A percentile compares a stretch with the other conserved stretches of the same genome.
Evolutionary conservation across 2,113 vertebrate genomes (phyloP).

Genomic region (Polypterus bichir): DNA sequence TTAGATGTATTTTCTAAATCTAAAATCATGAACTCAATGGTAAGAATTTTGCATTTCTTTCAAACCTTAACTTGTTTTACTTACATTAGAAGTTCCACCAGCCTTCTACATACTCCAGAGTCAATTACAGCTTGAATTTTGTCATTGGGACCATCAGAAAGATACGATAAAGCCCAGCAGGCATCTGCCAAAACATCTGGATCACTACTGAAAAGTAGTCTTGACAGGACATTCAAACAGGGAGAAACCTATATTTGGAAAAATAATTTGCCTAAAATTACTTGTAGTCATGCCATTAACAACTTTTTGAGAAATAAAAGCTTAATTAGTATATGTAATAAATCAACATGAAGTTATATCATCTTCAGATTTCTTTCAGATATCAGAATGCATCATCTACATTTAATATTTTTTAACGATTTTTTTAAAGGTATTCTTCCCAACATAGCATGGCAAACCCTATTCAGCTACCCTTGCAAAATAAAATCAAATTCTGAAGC

Average conservation of each 20-base stretch:
- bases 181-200: slow-evolving; percentile 80
- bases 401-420: too few species aligned
- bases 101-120: slow-evolving; percentile 77
- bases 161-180: slow-evolving; percentile 84
- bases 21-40: not conserved
- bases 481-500: too few species aligned
- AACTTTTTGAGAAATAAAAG: too few species aligned
- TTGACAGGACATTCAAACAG: slow-evolving; percentile 72
- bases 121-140: slow-evolving; percentile 89
- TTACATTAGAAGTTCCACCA: slow-evolving; percentile 88
- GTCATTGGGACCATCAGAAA: slow-evolving; percentile 83
- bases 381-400: too few species aligned
- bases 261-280: slow-evolving; percentile 19
- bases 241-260: slow-evolving; percentile 64
- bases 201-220: slow-evolving; percentile 77
- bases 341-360: too few species aligned
- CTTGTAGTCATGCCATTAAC: too few species aligned
- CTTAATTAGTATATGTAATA: too few species aligned
- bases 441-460: too few species aligned
- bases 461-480: too few species aligned
- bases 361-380: too few species aligned
- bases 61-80: slow-evolving; percentile 6
- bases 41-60: not conserved
- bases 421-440: too few species aligned
- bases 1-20: too few species aligned